Conservation (phyloP, 2,113 vertebrate species). For the Paralichthys olivaceus region DNA sequence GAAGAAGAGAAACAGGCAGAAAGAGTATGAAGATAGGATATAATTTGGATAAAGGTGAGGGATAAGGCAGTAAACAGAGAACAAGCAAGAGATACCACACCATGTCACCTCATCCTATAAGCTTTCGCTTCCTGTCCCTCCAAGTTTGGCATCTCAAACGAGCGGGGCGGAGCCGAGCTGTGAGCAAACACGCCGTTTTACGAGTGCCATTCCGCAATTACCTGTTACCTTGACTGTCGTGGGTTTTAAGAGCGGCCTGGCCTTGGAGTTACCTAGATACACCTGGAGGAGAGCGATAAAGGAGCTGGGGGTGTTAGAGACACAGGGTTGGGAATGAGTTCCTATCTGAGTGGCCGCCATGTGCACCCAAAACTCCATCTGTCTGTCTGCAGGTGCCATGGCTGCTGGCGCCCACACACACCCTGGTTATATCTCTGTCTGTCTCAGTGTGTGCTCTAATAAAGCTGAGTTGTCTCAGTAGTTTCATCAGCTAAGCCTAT, state of each 20-base stretch:
- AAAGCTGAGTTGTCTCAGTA: slow-evolving; percentile 38
- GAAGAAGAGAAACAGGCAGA: background rate
- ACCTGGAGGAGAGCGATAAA: slow-evolving; percentile 84
- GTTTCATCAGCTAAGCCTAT: slow-evolving; percentile 54
- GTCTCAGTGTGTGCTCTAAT: slow-evolving; percentile 31
- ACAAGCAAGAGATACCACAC: background rate
- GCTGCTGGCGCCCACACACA: slow-evolving; percentile 54
- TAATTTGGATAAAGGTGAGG: background rate
- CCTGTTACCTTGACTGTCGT: slow-evolving; percentile 86
- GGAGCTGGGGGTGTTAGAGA: slow-evolving; percentile 62
- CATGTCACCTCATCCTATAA: slow-evolving; percentile 11
- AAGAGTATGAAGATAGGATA: background rate
- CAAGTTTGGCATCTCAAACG: slow-evolving; percentile 32
- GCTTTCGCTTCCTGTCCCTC: slow-evolving; percentile 10
- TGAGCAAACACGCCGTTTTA: slow-evolving; percentile 83
- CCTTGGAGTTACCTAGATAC: slow-evolving; percentile 90
- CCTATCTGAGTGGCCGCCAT: slow-evolving; percentile 46
- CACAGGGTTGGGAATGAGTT: slow-evolving; percentile 41
- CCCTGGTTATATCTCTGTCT: slow-evolving; percentile 33
- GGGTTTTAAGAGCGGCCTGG: slow-evolving; percentile 83
- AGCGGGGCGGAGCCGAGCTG: slow-evolving; percentile 60
- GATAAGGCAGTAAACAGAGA: background rate
- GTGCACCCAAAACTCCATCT: slow-evolving; percentile 55
- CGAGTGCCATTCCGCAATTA: slow-evolving; percentile 81
- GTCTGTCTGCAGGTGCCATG: slow-evolving; percentile 47